These are phyloP conservation scores for Microplitis deprimator DNA, from an alignment of 2,888 invertebrate species.

Conservation along the genomic window DNA sequence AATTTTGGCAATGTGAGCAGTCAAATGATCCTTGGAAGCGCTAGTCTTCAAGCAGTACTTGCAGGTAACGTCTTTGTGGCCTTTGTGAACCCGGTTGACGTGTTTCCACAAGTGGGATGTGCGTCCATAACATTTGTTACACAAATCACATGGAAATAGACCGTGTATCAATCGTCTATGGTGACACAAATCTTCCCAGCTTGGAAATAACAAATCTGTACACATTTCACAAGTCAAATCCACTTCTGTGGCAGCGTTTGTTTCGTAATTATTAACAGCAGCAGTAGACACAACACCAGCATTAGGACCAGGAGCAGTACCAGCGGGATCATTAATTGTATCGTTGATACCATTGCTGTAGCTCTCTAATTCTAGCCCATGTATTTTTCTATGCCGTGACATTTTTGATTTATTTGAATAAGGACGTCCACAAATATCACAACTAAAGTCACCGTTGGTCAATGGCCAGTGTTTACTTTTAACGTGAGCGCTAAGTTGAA, in stretches of 20 bases:
- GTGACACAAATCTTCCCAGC: conserved; percentile 73
- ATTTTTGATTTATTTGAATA: conserved; percentile 73
- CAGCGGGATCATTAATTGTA: conserved; percentile 33
- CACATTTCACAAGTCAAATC: conserved; percentile 66
- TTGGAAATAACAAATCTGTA: conserved; percentile 67
- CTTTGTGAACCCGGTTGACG: conserved; percentile 75
- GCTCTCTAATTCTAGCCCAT: conserved; percentile 63
- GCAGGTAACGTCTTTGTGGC: conserved; percentile 76
- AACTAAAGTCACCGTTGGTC: conserved; percentile 71
- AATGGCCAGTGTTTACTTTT: conserved; percentile 71
- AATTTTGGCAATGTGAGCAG: conserved; percentile 75
- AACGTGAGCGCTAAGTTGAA: conserved; percentile 70
- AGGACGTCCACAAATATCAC: conserved; percentile 72
- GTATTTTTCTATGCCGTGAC: conserved; percentile 72
- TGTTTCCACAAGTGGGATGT: conserved; percentile 78
- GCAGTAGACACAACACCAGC: too few relatives aligned
- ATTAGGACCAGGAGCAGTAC: neutral
- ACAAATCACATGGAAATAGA: conserved; percentile 76
- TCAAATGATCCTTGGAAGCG: conserved; percentile 75
- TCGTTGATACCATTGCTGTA: conserved; percentile 52
- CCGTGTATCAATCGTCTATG: conserved; percentile 74
- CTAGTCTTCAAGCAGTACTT: conserved; percentile 75
- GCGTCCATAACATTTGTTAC: conserved; percentile 76
- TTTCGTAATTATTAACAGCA: conserved; percentile 14
- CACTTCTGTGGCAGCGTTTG: conserved; percentile 42